Conservation (phyloP, 2,113 vertebrate genomes). For the Mormyrus iriodes region DNA sequence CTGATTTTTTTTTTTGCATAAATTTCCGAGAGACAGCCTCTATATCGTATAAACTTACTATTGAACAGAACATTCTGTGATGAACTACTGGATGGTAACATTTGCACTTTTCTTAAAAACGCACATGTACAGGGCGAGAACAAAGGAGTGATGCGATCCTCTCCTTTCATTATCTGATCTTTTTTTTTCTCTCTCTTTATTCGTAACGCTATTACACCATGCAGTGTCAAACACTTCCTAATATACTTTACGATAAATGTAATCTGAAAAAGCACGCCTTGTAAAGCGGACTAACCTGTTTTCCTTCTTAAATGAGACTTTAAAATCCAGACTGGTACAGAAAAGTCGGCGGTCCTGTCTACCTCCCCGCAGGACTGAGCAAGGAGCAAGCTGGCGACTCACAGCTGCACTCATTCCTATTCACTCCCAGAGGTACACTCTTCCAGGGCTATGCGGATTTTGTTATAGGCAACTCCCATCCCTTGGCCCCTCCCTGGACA, state of each 20-base stretch:
- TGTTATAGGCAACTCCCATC: slow-evolving; percentile 42
- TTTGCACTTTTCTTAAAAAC: neutral
- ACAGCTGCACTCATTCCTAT: slow-evolving; percentile 57
- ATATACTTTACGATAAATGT: neutral
- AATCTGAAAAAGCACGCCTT: neutral
- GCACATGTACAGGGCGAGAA: slow-evolving; percentile 17
- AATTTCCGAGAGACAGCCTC: neutral
- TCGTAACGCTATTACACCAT: neutral
- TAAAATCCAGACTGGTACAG: slow-evolving; percentile 19
- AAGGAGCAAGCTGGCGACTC: slow-evolving; percentile 43
- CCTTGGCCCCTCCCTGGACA: neutral
- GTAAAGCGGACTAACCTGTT: slow-evolving; percentile 48
- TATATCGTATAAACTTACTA: neutral
- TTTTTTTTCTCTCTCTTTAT: neutral
- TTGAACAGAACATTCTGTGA: neutral
- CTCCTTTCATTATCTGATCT: slow-evolving; percentile 7
- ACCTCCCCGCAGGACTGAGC: slow-evolving; percentile 35
- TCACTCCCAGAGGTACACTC: slow-evolving; percentile 53
- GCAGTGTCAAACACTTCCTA: neutral
- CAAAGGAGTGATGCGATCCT: slow-evolving; percentile 19
- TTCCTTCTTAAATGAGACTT: slow-evolving; percentile 23
- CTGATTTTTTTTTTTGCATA: neutral
- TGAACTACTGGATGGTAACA: neutral
- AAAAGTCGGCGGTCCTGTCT: slow-evolving; percentile 25
- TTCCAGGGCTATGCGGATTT: slow-evolving; percentile 41